These are phyloP conservation scores for Serinus canaria DNA, from an alignment of 2,113 vertebrate genomes.

Conservation along the genomic window DNA sequence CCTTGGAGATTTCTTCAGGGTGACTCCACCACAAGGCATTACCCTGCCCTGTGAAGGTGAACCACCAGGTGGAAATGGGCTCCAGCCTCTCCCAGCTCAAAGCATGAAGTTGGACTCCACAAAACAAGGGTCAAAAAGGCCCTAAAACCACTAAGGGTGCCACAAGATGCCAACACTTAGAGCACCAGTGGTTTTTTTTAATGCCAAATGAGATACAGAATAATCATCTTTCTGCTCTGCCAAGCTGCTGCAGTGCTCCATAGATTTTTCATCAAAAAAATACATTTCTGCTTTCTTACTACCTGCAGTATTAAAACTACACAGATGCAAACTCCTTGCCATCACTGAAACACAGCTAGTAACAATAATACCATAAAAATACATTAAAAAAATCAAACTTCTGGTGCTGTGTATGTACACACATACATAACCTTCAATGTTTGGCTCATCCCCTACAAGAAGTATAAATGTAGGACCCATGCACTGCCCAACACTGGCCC, in stretches of 20 bases:
- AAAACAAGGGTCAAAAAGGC: not conserved
- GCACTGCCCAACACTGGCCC: not conserved
- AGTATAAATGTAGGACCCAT: rapidly evolving
- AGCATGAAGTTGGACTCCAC: not conserved
- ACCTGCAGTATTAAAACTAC: not conserved
- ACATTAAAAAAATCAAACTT: not conserved
- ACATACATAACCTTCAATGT: not conserved
- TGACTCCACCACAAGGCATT: not conserved
- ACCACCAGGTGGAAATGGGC: not conserved
- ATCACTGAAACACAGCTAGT: rapidly evolving
- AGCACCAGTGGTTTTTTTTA: not conserved
- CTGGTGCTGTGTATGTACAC: not conserved
- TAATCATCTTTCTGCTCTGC: not conserved
- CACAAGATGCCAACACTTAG: not conserved
- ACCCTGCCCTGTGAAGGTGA: not conserved
- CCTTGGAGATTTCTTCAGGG: not conserved
- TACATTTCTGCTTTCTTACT: not conserved
- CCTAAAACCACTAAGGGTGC: not conserved
- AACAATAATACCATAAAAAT: not conserved
- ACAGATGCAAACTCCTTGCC: not conserved
- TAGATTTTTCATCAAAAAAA: not conserved
- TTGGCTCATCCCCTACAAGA: not conserved
- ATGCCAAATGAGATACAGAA: not conserved
- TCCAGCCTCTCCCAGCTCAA: not conserved
- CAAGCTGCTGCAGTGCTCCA: not conserved